These are phyloP conservation scores for Leptopilina drosophilae DNA, from an alignment of 2,888 invertebrate genomes.

Conservation along the genomic window DNA sequence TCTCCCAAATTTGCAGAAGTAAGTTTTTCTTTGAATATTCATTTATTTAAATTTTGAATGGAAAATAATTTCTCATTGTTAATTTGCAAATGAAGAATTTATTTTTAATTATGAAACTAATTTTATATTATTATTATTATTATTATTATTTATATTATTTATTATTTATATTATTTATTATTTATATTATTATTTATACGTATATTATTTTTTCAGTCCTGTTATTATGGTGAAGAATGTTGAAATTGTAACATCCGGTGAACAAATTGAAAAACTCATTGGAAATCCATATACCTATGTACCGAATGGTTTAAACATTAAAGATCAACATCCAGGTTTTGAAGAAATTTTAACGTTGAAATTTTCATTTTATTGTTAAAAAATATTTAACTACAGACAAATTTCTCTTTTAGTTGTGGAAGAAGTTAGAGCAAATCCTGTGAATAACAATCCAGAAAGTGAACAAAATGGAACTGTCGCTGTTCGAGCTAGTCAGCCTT, in stretches of 20 bases:
- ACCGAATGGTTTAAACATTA: background rate
- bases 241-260: slow-evolving; percentile 3
- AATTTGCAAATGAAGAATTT: too few relatives aligned
- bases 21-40: background rate
- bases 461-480: background rate
- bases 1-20: background rate
- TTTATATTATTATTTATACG: background rate
- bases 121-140: too few relatives aligned
- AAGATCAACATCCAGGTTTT: background rate
- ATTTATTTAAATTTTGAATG: background rate
- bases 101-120: background rate
- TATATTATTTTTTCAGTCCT: slow-evolving; percentile 1
- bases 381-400: background rate
- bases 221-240: background rate
- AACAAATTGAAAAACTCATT: background rate
- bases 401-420: background rate
- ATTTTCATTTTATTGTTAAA: background rate
- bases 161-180: background rate
- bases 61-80: background rate
- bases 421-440: background rate
- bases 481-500: background rate
- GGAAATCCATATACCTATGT: background rate
- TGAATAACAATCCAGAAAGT: background rate
- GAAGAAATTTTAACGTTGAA: background rate
- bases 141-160: too few relatives aligned